Evolutionary conservation across 2,797 vertebrate genomes (phyloP).

Genomic region (Carapus acus): DNA sequence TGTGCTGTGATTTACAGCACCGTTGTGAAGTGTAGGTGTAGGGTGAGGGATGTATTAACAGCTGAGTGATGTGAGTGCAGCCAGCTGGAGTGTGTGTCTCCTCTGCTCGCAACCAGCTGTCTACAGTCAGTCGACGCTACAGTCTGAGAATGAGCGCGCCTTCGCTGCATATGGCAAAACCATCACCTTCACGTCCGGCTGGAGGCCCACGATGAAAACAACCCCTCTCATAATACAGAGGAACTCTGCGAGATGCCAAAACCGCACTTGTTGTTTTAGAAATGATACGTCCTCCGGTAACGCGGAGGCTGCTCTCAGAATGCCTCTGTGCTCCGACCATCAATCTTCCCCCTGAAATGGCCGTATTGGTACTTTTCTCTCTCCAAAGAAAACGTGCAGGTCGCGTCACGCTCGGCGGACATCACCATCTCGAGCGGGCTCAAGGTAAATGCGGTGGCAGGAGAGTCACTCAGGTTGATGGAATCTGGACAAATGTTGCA

Average conservation of each 20-base stretch:
- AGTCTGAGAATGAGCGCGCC: conserved; percentile 44
- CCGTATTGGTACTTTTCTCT: conserved; percentile 13
- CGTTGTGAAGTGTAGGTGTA: conserved; percentile 39
- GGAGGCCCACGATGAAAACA: conserved; percentile 32
- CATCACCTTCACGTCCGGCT: conserved; percentile 37
- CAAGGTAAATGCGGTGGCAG: conserved; percentile 37
- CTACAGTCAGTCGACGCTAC: neutral
- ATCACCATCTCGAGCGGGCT: conserved; percentile 50
- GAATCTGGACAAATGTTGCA: conserved; percentile 23
- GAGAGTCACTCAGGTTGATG: conserved; percentile 34
- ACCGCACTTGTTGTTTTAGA: conserved; percentile 53
- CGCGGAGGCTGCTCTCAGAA: conserved; percentile 27
- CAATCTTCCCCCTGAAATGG: conserved; percentile 38
- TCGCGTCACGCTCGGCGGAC: conserved; percentile 48
- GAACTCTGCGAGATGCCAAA: conserved; percentile 33
- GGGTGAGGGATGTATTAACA: conserved; percentile 26
- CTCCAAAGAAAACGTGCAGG: conserved; percentile 36
- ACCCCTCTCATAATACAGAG: conserved; percentile 35
- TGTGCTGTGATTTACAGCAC: conserved; percentile 33
- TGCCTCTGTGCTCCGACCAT: conserved; percentile 31
- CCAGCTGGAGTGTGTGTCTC: conserved; percentile 30
- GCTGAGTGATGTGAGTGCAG: conserved; percentile 29
- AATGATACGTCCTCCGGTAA: conserved; percentile 27
- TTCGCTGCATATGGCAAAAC: conserved; percentile 54
- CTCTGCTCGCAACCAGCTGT: neutral